phyloP scores from a whole-genome alignment of 2,113 vertebrate genomes.

The Hepsetus odoe region DNA sequence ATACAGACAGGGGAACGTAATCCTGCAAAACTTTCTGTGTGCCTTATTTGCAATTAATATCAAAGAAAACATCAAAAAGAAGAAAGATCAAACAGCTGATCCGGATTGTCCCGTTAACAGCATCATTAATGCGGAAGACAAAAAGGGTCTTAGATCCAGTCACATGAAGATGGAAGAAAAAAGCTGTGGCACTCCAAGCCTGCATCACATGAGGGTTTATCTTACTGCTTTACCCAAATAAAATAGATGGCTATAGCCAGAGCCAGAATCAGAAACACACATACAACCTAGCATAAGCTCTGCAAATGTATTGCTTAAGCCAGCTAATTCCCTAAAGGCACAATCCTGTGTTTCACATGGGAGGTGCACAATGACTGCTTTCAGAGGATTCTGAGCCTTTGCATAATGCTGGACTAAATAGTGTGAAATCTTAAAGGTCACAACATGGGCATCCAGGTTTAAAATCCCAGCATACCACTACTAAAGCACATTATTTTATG shows the following conservation, averaged over 20 bases:
- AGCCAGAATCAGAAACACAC: neutral
- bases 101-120: slow-evolving; percentile 26
- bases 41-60: slow-evolving; percentile 15
- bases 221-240: slow-evolving; percentile 15
- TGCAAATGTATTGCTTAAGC: slow-evolving; percentile 4
- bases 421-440: slow-evolving; percentile 21
- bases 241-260: slow-evolving; percentile 1
- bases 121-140: neutral
- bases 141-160: slow-evolving; percentile 21
- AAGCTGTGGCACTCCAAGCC: neutral
- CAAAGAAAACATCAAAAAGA: slow-evolving; percentile 25
- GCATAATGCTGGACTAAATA: slow-evolving; percentile 14
- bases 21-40: neutral
- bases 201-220: slow-evolving; percentile 40
- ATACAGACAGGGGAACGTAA: slow-evolving; percentile 9
- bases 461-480: neutral
- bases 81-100: slow-evolving; percentile 44
- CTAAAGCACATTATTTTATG: slow-evolving; percentile 16
- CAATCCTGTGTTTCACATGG: neutral
- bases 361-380: slow-evolving; percentile 7
- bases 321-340: slow-evolving; percentile 5
- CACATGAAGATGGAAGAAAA: slow-evolving; percentile 34
- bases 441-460: neutral
- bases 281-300: neutral
- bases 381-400: slow-evolving; percentile 19